phyloP scores from a whole-genome alignment of 2,797 vertebrate species.

The Clarias laeviceps region DNA sequence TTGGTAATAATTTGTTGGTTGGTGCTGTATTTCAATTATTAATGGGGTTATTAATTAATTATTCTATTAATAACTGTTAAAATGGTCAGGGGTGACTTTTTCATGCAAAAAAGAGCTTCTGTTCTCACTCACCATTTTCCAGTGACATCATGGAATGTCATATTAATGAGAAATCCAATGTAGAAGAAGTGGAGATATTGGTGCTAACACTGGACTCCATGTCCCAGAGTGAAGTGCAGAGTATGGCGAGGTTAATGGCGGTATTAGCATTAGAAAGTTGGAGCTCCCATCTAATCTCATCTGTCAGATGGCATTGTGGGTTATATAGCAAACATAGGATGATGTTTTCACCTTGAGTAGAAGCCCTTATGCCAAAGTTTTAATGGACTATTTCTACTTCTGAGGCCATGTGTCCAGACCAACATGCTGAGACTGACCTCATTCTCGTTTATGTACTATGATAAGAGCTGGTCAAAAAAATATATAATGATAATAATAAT shows the following conservation, averaged over 20 bases:
- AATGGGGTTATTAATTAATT: too few species aligned
- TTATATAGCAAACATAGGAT: background rate
- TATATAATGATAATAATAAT: background rate
- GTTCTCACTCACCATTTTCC: background rate
- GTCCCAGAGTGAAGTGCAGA: background rate
- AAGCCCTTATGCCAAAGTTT: background rate
- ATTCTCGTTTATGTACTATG: background rate
- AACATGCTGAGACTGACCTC: background rate
- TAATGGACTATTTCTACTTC: background rate
- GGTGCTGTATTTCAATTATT: background rate
- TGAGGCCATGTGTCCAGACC: background rate
- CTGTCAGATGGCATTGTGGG: background rate
- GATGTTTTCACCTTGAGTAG: background rate
- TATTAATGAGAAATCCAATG: background rate
- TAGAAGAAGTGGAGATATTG: background rate
- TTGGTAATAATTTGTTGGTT: background rate
- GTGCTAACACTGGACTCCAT: background rate
- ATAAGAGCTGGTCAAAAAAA: background rate
- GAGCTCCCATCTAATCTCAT: background rate
- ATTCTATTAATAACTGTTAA: too few species aligned
- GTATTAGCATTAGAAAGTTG: background rate
- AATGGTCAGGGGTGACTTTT: background rate
- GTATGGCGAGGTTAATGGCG: background rate
- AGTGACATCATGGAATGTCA: background rate
- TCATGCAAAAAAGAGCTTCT: background rate